phyloP scores from a whole-genome alignment of 2,797 vertebrate species.

The Mastacembelus armatus region DNA sequence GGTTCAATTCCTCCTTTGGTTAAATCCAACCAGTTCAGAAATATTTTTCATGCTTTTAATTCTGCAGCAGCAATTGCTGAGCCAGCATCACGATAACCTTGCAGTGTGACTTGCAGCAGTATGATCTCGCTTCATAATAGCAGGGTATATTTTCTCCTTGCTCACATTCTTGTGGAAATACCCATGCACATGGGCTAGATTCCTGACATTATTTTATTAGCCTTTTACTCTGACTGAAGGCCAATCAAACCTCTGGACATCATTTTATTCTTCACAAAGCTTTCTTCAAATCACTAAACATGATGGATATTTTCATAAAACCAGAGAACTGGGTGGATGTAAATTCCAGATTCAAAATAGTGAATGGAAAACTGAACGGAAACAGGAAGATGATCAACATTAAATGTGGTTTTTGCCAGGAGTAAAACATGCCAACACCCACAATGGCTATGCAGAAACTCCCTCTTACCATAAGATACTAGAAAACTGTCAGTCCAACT shows the following conservation, averaged over 20 bases:
- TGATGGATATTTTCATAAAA: conserved; percentile 60
- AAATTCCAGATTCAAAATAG: conserved; percentile 64
- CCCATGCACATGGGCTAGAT: conserved; percentile 55
- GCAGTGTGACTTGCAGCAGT: conserved; percentile 51
- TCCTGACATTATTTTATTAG: conserved; percentile 64
- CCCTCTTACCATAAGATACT: conserved; percentile 53
- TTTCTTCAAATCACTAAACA: conserved; percentile 19
- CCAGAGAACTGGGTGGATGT: conserved; percentile 63
- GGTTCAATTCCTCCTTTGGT: conserved; percentile 61
- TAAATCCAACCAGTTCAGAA: conserved; percentile 55
- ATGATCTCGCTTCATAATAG: conserved; percentile 57
- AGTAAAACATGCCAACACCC: conserved; percentile 69
- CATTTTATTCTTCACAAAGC: conserved; percentile 33
- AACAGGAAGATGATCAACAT: conserved; percentile 63
- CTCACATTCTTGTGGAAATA: conserved; percentile 77
- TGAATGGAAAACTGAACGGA: conserved; percentile 58
- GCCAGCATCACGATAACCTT: conserved; percentile 58
- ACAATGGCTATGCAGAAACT: conserved; percentile 67
- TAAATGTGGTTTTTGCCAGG: conserved; percentile 55
- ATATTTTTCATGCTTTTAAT: conserved; percentile 76
- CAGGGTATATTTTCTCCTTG: conserved; percentile 55
- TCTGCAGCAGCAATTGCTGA: conserved; percentile 52
- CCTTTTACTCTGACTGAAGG: conserved; percentile 32
- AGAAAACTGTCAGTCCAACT: conserved; percentile 32
- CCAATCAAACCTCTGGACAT: conserved; percentile 24